Percentiles rank a stretch among this genome's conserved stretches.
Conservation (phyloP, 37 sponge, comb jelly and placozoan species). For the Aplysina aerophoba region DNA sequence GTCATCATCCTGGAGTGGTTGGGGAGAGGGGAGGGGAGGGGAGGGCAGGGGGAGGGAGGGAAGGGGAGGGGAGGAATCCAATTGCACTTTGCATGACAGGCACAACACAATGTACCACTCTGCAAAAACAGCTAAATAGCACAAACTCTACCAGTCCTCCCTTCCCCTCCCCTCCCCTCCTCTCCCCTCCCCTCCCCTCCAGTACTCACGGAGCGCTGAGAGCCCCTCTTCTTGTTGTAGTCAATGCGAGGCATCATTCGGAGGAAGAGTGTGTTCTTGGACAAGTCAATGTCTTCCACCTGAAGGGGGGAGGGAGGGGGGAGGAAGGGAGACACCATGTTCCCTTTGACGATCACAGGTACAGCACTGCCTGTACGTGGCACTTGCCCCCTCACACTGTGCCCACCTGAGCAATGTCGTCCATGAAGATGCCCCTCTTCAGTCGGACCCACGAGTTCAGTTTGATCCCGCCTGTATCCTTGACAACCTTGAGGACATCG, state of each 20-base stretch:
- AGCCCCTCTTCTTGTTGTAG: conserved; percentile 80
- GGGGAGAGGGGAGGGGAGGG: not conserved
- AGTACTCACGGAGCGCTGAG: no score
- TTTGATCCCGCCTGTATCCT: conserved; percentile 75
- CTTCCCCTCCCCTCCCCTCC: not conserved
- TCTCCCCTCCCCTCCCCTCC: no score
- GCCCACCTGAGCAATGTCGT: conserved; percentile 93
- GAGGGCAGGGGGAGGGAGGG: no score
- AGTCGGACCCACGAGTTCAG: conserved; percentile 93
- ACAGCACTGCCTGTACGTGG: no score
- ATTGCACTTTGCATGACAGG: not conserved
- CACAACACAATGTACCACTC: not conserved
- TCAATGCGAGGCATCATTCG: conserved; percentile 95
- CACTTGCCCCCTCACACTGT: no score
- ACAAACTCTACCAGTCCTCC: no score
- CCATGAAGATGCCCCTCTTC: conserved; percentile 89
- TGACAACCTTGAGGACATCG: conserved; percentile 95
- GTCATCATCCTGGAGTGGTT: not conserved
- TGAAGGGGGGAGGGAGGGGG: conserved; percentile 8
- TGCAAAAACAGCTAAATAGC: no score
- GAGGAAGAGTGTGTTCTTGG: conserved; percentile 76
- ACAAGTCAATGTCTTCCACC: conserved; percentile 88
- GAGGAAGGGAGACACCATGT: no score
- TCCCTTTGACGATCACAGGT: no score
- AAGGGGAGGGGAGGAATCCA: not conserved